Conservation (phyloP, 2,888 invertebrate species). For the Calliphora vomitoria region DNA sequence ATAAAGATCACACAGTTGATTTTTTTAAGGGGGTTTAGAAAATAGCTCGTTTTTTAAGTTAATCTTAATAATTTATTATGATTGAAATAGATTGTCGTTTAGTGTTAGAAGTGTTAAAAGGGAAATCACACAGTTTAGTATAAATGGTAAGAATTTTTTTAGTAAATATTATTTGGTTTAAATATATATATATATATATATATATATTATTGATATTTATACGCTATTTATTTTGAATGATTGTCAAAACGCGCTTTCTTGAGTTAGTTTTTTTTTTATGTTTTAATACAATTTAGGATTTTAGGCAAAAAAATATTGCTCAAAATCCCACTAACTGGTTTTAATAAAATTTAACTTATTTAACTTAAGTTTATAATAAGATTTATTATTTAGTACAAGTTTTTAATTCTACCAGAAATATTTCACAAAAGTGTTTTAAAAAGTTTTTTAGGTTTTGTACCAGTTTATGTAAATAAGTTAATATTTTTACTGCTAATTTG, state of each 20-base stretch:
- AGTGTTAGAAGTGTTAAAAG: background rate
- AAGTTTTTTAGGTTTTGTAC: constrained; percentile 51
- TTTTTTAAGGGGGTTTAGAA: background rate
- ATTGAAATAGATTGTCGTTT: constrained; percentile 43
- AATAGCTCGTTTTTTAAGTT: background rate
- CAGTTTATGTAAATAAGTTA: constrained; percentile 37
- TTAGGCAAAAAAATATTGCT: background rate
- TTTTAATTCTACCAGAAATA: constrained; percentile 61
- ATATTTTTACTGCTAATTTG: constrained; percentile 10
- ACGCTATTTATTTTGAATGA: constrained; percentile 83
- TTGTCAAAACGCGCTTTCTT: constrained; percentile 85
- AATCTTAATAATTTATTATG: background rate
- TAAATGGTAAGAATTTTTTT: constrained; percentile 13
- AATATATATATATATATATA: constrained; percentile 25
- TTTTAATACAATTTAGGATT: constrained; percentile 49
- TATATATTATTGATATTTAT: constrained; percentile 52
- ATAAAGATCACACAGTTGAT: constrained; percentile 48
- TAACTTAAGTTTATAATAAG: constrained; percentile 1
- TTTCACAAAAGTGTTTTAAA: constrained; percentile 72
- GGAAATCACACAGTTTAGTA: constrained; percentile 33
- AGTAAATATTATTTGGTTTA: background rate
- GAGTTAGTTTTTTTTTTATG: constrained; percentile 76
- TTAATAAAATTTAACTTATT: constrained; percentile 41
- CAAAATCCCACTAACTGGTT: constrained; percentile 62
- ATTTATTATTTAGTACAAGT: background rate